phyloP scores from a whole-genome alignment of 2,888 invertebrate species.

The Phalera bucephala region DNA sequence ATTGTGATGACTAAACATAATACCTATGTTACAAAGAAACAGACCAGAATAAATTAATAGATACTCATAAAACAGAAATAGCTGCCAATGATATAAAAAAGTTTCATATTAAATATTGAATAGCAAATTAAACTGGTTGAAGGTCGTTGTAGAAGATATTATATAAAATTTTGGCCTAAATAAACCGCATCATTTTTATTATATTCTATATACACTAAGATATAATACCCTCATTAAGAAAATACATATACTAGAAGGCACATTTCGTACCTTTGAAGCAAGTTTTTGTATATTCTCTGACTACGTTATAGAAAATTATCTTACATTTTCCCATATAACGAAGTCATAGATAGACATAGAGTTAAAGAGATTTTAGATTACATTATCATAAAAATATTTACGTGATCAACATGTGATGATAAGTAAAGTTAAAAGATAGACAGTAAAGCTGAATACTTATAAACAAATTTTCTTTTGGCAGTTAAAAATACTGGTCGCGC shows the following conservation, averaged over 20 bases:
- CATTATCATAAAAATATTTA: conserved; percentile 41
- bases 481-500: conserved; percentile 73
- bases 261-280: conserved; percentile 71
- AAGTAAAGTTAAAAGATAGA: conserved; percentile 26
- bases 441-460: conserved; percentile 58
- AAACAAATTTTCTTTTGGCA: conserved; percentile 70
- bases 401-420: conserved; percentile 35
- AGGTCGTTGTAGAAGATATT: too few species aligned
- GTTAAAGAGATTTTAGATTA: conserved; percentile 11
- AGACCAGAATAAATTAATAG: too few species aligned
- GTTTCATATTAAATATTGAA: too few species aligned
- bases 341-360: background rate
- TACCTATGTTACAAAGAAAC: too few species aligned
- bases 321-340: background rate
- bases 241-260: conserved; percentile 69
- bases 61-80: too few species aligned
- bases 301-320: background rate
- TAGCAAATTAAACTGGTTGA: too few species aligned
- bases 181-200: conserved; percentile 4
- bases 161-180: conserved; percentile 23
- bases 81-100: too few species aligned
- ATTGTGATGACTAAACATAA: conserved; percentile 4
- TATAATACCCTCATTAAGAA: conserved; percentile 70
- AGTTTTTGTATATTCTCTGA: background rate
- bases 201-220: conserved; percentile 62